Conservation (phyloP, 2,888 invertebrate genomes). For the Hirtodrosophila histrioides region DNA sequence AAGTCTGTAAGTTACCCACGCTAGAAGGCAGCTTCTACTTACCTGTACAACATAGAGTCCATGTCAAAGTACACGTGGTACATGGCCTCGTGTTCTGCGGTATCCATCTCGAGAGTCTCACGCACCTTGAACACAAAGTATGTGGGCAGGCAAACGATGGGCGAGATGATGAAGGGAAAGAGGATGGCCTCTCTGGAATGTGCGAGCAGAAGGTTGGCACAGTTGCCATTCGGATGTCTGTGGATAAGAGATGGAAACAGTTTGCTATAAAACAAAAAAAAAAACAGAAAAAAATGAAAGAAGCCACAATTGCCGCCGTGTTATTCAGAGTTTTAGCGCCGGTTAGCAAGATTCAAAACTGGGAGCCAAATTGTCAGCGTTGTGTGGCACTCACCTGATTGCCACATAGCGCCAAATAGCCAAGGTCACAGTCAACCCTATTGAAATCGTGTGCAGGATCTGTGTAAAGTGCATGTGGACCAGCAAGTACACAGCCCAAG, state of each 20-base stretch:
- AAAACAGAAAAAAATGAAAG: conserved; percentile 37
- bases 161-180: conserved; percentile 90
- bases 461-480: conserved; percentile 96
- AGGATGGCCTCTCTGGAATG: conserved; percentile 91
- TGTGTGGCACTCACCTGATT: conserved; percentile 88
- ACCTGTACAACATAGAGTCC: conserved; percentile 83
- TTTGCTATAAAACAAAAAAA: conserved; percentile 62
- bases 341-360: conserved; percentile 7
- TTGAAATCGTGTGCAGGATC: conserved; percentile 94
- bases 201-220: conserved; percentile 90
- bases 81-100: conserved; percentile 67
- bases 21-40: conserved; percentile 16
- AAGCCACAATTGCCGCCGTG: conserved; percentile 53
- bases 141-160: conserved; percentile 93
- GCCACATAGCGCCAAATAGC: conserved; percentile 96
- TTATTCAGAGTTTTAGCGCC: conserved; percentile 49
- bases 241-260: conserved; percentile 77
- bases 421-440: conserved; percentile 95
- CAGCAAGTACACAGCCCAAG: conserved; percentile 92
- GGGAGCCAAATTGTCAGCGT: not conserved
- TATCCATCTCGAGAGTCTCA: conserved; percentile 79
- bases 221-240: conserved; percentile 92
- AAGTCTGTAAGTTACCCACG: no score
- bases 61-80: conserved; percentile 82
- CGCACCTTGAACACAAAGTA: conserved; percentile 89